A percentile compares a stretch with the other conserved stretches of the same genome.
Conservation (phyloP, 2,888 invertebrate species). For the Drosophila birchii region DNA sequence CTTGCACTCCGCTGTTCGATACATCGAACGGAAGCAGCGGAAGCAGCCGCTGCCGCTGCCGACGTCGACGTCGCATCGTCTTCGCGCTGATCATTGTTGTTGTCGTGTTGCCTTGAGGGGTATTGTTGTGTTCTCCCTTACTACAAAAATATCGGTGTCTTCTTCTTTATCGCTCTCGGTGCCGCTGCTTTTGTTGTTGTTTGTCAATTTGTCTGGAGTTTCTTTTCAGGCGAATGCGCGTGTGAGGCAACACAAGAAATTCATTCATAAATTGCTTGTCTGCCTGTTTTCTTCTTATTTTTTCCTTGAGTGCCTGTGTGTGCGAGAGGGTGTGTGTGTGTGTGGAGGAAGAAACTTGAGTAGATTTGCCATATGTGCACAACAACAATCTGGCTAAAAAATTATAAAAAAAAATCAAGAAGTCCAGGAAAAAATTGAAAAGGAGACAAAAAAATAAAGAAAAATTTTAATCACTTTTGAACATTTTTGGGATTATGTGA, state of each 20-base stretch:
- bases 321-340: constrained; percentile 20
- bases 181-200: constrained; percentile 47
- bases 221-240: constrained; percentile 66
- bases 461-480: neutral
- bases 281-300: constrained; percentile 17
- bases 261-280: constrained; percentile 81
- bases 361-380: constrained; percentile 71
- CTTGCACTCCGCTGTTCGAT: constrained; percentile 49
- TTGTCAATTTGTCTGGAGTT: constrained; percentile 56
- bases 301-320: constrained; percentile 21
- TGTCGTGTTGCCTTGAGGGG: constrained; percentile 51
- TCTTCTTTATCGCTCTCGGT: constrained; percentile 47
- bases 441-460: neutral
- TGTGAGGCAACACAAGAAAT: constrained; percentile 83
- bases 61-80: constrained; percentile 53
- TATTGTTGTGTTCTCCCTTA: constrained; percentile 53
- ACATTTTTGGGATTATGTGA: neutral
- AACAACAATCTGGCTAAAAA: constrained; percentile 42
- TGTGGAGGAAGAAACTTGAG: constrained; percentile 61
- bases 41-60: constrained; percentile 61
- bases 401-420: constrained; percentile 10
- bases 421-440: neutral
- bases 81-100: constrained; percentile 62
- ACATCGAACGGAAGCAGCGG: constrained; percentile 79
- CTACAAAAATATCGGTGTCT: constrained; percentile 37